Evolutionary conservation across 2,113 vertebrate genomes (phyloP), one percentile per base, ranked within the genome.

Genomic region (Nothoprocta perdicaria): DNA sequence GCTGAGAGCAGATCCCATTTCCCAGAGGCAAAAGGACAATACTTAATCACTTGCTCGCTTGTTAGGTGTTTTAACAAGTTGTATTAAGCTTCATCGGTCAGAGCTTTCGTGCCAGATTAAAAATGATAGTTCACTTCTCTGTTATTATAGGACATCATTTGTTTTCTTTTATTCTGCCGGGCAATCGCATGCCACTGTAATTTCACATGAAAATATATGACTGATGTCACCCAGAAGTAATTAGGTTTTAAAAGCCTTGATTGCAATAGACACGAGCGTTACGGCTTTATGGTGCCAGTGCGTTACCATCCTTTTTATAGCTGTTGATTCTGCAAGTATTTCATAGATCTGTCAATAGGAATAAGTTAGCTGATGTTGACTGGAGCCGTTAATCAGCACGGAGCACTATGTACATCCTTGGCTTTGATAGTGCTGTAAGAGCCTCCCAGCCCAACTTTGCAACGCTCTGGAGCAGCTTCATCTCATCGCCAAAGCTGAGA

Each of bases 241-340:
- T 97, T 97, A 97, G 96, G 91, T 95, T 96, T 97, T 96, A 96
- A 96, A 95, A 95, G 93, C 90, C 86, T 94, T 96, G 94, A 96
- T 96, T 95, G 96, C 95, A 85, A 87, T 77, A 96, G 93, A 96
- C 89, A 92, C 23, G 45, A 92, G 33, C 10, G 62, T 95, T 96
- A 85, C 3, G 5, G 88, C 93, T 97, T 96, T 96, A 95, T 69
- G 95, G 92, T 92, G 87, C 94, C 89, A 82, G 61, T 27, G 84
- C 84, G 41, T 73, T 71, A 86, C 89, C 83, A 91, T 71, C 84
- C 62, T 8, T 80, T 96, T 95, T 91, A 94, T 69, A 78, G 91
- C 93, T 96, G 93, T 97, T 96, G 95, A 93, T 94, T 96, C 92
- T 93, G 93, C 94, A 95, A 89, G 88, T 95, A 97, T 96, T 96